Conservation (phyloP, 2,113 vertebrate genomes). For the Brienomyrus brachyistius region DNA sequence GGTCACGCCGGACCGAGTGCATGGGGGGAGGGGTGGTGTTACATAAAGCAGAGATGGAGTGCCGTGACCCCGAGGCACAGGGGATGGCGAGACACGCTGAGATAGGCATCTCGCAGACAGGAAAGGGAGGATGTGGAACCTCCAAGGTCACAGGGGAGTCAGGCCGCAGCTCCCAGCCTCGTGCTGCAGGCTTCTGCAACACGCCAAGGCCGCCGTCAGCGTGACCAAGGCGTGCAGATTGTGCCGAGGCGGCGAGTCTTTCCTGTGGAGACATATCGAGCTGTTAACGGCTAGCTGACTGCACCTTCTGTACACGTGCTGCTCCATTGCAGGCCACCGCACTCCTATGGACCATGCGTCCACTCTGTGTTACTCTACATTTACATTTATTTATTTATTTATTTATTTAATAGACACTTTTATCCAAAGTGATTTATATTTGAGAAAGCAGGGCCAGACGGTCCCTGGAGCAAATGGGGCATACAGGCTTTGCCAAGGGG, state of each 20-base stretch:
- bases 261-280: background rate
- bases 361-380: background rate
- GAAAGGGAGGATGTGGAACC: conserved; percentile 33
- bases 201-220: background rate
- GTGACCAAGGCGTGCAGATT: background rate
- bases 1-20: background rate
- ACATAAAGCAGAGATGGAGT: conserved; percentile 39
- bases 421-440: background rate
- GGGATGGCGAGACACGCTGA: conserved; percentile 19
- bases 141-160: background rate
- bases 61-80: conserved; percentile 26
- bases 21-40: background rate
- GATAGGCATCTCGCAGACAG: conserved; percentile 44
- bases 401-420: background rate
- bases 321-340: too few species aligned
- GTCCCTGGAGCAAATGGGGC: background rate
- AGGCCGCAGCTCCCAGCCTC: background rate
- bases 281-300: background rate
- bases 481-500: too few species aligned
- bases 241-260: background rate
- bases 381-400: background rate
- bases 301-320: background rate
- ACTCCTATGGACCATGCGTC: background rate
- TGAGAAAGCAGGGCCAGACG: background rate
- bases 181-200: background rate